Evolutionary conservation across 2,797 vertebrate species (phyloP), one percentile per base, ranked within the genome.

Genomic region (Oreochromis grahami): DNA sequence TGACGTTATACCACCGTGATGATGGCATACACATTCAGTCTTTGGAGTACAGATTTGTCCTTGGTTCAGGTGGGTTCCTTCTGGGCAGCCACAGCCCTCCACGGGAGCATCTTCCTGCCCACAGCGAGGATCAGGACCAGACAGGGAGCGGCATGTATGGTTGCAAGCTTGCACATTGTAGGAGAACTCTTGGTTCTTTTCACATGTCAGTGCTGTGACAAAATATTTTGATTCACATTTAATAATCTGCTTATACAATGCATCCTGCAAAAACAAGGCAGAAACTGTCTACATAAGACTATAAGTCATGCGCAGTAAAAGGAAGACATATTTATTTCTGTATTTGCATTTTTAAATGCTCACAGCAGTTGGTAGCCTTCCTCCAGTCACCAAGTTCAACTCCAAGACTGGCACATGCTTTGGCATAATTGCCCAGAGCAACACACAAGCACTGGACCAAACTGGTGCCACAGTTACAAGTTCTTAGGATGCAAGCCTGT

Each of bases 31-130:
- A 19, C 96, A 96, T 9, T 94, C 80, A 10, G 86, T 15, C 72
- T 81, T 92, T 4, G 93, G 80, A 58, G 81, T 84, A 60, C 96
- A 97, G 51, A 6, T 53, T 7, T 76, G 11, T 13, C 68, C 90
- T 7, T 78, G 81, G 52, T 93, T 91, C 45, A 95, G 90, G 77
- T 96, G 92, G 19, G 92, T 93, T 85, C 95, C 96, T 36, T 92
- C 83, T 0, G 77, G 88, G 77, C 96, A 97, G 26, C 95, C 94
- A 21, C 96, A 97, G 10, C 96, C 96, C 74, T 96, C 96, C 56
- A 94, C 93, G 1, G 92, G 91, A 24, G 48, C 68, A 1, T 91
- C 89, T 1, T 81, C 68, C 80, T 91, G 41, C 8, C 65, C 81
- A 52, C 96, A 96, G 77, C 90, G 88, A 6, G 87, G 89, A 85